A percentile compares a stretch with the other conserved stretches of the same genome.
Conservation (phyloP, 1,140 invertebrate genomes). For the Scylla paramamosain region DNA sequence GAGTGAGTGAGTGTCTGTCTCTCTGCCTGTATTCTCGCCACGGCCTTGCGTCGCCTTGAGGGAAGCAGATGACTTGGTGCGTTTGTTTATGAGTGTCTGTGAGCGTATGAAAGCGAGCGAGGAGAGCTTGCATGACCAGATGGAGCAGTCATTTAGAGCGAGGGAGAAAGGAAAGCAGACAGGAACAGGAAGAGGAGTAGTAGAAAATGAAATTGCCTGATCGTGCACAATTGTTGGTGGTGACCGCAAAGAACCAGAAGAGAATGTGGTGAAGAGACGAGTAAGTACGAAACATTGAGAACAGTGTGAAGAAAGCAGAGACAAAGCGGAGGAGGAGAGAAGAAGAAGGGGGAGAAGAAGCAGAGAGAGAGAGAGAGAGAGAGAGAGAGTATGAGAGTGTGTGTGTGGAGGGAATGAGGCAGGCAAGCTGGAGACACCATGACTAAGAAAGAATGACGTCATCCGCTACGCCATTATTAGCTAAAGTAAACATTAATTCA, state of each 20-base stretch:
- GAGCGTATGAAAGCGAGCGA: background rate
- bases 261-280: background rate
- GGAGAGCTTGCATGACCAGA: too few species aligned
- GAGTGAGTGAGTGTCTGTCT: too few species aligned
- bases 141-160: background rate
- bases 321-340: background rate
- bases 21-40: background rate
- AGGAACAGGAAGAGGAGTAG: background rate
- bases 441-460: background rate
- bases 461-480: background rate
- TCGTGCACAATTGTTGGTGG: too few species aligned
- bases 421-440: background rate
- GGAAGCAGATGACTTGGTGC: background rate
- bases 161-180: background rate
- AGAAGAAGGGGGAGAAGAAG: background rate
- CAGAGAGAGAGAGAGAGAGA: background rate
- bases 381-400: too few species aligned
- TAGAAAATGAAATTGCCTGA: background rate
- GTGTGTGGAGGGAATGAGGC: background rate
- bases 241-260: too few species aligned
- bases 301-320: background rate
- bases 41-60: background rate
- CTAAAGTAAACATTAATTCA: slow-evolving; percentile 2
- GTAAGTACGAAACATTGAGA: background rate
- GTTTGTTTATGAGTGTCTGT: background rate